Evolutionary conservation across 1,140 invertebrate species (phyloP).

Genomic region (Aphaenogaster floridana): DNA sequence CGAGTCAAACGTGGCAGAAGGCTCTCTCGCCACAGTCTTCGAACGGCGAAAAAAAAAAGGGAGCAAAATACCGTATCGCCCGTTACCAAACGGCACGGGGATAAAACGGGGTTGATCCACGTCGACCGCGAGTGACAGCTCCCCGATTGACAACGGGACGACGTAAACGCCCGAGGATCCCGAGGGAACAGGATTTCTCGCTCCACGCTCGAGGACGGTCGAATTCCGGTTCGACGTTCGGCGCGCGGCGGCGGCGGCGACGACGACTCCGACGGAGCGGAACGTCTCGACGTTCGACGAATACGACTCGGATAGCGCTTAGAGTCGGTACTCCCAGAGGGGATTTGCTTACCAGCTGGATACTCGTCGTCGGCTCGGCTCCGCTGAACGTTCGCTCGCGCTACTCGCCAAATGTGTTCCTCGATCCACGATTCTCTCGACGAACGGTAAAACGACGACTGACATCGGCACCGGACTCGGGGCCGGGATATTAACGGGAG

Average conservation of each 20-base stretch:
- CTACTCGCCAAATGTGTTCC: not conserved
- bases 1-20: constrained; percentile 36
- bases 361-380: not conserved
- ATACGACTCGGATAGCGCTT: too few relatives aligned
- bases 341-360: constrained; percentile 17
- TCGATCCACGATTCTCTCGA: not conserved
- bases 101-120: not conserved
- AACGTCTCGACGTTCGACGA: not conserved
- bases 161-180: not conserved
- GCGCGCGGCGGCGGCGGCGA: not conserved
- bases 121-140: not conserved
- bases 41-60: not conserved
- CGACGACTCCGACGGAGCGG: not conserved
- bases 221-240: not conserved
- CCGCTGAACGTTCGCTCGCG: not conserved
- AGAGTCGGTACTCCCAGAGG: too few relatives aligned
- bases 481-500: constrained; percentile 56
- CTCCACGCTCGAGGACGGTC: not conserved
- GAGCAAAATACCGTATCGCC: not conserved
- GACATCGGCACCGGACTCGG: not conserved
- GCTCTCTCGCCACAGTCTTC: too few relatives aligned
- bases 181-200: not conserved
- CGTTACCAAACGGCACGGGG: not conserved
- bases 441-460: constrained; percentile 41
- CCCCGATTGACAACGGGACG: not conserved